These are phyloP conservation scores for Eristalinus sepulchralis DNA, from an alignment of 2,888 invertebrate species.

Conservation along the genomic window DNA sequence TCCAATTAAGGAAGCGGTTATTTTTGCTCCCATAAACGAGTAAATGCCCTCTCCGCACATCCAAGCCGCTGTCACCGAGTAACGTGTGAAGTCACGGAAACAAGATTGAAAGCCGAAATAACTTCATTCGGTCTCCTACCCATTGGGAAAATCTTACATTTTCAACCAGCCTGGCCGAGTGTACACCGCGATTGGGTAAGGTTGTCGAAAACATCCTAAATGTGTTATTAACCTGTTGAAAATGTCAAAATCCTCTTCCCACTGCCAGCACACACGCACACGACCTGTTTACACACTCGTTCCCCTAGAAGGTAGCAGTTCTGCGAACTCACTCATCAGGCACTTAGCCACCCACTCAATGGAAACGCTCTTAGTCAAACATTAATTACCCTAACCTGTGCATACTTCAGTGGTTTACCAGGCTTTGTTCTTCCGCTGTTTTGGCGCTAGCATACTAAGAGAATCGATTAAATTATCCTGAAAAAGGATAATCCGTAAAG, in stretches of 20 bases:
- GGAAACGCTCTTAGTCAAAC: slow-evolving; percentile 49
- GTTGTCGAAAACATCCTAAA: slow-evolving; percentile 22
- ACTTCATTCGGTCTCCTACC: too few species aligned
- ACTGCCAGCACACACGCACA: slow-evolving; percentile 15
- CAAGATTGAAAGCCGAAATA: too few species aligned
- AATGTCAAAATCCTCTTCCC: slow-evolving; percentile 29
- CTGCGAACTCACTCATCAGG: slow-evolving; percentile 41
- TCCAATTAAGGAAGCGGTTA: too few species aligned
- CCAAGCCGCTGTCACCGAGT: too few species aligned
- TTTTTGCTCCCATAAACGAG: too few species aligned
- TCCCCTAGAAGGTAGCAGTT: slow-evolving; percentile 27
- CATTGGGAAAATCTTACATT: too few species aligned
- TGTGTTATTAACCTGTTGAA: slow-evolving; percentile 62
- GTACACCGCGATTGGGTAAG: background rate
- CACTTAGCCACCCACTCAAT: slow-evolving; percentile 37
- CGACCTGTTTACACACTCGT: background rate
- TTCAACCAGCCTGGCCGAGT: background rate
- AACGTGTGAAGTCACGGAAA: too few species aligned
- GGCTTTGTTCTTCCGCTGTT: background rate
- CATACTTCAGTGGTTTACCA: slow-evolving; percentile 40
- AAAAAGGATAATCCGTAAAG: background rate
- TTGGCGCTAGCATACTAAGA: slow-evolving; percentile 17
- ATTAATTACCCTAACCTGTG: slow-evolving; percentile 54
- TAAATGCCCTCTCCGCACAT: too few species aligned
- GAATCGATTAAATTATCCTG: background rate